These are phyloP conservation scores for Lichenostomus cassidix DNA, from an alignment of 2,113 vertebrate genomes.

Conservation along the genomic window DNA sequence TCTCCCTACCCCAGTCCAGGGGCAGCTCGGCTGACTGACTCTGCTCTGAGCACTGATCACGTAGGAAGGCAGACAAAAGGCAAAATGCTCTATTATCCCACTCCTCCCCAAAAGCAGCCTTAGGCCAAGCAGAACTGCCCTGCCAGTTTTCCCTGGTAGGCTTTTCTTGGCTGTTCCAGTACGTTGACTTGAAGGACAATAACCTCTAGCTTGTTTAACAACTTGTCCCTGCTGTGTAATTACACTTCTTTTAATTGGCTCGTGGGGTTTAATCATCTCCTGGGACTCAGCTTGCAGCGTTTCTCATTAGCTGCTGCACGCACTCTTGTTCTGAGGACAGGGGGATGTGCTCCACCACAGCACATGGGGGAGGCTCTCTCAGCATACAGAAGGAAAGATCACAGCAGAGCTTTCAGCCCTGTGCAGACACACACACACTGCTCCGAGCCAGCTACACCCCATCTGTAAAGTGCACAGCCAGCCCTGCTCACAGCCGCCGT, in stretches of 20 bases:
- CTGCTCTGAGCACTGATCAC: background rate
- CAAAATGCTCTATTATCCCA: background rate
- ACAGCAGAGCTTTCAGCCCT: background rate
- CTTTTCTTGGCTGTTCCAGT: conserved; percentile 75
- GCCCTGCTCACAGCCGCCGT: background rate
- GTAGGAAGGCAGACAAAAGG: background rate
- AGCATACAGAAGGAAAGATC: background rate
- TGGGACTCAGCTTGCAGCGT: conserved; percentile 65
- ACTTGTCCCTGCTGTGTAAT: conserved; percentile 85
- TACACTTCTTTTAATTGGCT: conserved; percentile 87
- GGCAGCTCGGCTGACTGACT: background rate
- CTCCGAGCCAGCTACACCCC: background rate
- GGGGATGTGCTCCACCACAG: background rate
- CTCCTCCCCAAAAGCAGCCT: background rate
- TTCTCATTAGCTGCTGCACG: conserved; percentile 46
- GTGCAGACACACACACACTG: background rate
- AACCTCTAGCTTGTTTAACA: conserved; percentile 92
- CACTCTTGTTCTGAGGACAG: background rate
- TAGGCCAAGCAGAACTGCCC: background rate
- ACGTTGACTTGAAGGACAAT: conserved; percentile 86
- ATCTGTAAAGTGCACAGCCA: background rate
- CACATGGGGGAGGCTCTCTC: background rate
- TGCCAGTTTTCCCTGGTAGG: background rate
- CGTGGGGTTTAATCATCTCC: conserved; percentile 81
- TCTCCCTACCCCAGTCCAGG: too few species aligned